Conservation (phyloP, 92 coral and sea anemone species). For the Phymanthus crucifer region DNA sequence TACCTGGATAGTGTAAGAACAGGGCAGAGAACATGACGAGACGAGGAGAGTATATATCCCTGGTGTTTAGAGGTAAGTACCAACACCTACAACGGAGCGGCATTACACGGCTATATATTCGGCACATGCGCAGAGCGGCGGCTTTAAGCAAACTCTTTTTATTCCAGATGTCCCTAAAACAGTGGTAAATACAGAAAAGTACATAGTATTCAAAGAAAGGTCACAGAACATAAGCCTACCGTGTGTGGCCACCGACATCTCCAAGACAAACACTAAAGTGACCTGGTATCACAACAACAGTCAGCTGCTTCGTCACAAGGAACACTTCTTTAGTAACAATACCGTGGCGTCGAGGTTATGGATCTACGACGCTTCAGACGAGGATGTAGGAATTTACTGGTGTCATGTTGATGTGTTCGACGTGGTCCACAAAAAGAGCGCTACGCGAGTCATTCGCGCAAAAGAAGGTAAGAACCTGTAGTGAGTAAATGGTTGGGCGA, state of each 20-base stretch:
- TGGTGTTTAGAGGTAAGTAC: slow-evolving; percentile 8
- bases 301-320: neutral
- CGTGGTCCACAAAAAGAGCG: neutral
- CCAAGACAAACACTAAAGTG: neutral
- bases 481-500: too few species aligned
- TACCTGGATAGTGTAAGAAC: neutral
- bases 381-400: neutral
- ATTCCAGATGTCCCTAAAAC: neutral
- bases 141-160: too few species aligned
- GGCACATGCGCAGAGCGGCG: too few species aligned
- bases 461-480: neutral
- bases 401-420: neutral
- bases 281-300: neutral
- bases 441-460: neutral
- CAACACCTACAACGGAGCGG: too few species aligned
- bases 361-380: neutral
- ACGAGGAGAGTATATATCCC: neutral
- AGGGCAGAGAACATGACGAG: neutral
- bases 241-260: neutral
- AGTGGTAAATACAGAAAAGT: neutral
- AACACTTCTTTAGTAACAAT: neutral
- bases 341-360: neutral
- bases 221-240: neutral
- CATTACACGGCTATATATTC: too few species aligned
- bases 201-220: neutral